Percentiles rank a stretch among this genome's conserved stretches.
These are phyloP conservation scores for Cryptocheilus praepositus DNA, from an alignment of 2,888 invertebrate species.

Conservation along the genomic window DNA sequence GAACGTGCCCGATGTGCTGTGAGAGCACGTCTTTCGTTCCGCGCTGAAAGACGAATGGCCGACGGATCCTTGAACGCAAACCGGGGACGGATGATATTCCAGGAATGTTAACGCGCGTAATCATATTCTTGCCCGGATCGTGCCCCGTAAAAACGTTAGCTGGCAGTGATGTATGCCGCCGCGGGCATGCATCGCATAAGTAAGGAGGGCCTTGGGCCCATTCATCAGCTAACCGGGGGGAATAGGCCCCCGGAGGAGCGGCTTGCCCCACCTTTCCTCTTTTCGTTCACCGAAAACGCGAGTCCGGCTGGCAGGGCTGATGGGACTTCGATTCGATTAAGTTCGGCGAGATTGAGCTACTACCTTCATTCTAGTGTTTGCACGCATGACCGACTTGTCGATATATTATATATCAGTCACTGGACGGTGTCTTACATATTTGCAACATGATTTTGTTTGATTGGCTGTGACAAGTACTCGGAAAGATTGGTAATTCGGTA, in stretches of 20 bases:
- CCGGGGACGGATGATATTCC: conserved; percentile 59
- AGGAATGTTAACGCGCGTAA: conserved; percentile 69
- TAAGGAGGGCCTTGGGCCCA: conserved; percentile 68
- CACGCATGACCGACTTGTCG: too few relatives aligned
- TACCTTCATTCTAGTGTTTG: too few relatives aligned
- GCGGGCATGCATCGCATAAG: conserved; percentile 68
- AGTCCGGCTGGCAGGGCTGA: neutral
- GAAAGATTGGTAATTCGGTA: too few relatives aligned
- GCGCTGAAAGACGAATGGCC: conserved; percentile 51
- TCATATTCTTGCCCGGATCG: conserved; percentile 68
- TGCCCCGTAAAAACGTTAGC: conserved; percentile 65
- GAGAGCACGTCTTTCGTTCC: conserved; percentile 22
- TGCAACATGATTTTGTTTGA: too few relatives aligned
- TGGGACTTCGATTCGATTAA: neutral
- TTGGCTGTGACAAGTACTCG: too few relatives aligned
- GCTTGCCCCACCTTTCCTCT: neutral
- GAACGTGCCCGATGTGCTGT: conserved; percentile 12
- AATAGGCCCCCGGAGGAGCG: conserved; percentile 39
- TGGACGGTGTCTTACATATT: too few relatives aligned
- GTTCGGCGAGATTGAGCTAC: too few relatives aligned
- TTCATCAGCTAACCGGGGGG: conserved; percentile 62
- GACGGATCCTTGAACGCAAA: conserved; percentile 45
- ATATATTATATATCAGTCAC: too few relatives aligned
- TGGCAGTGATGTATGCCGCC: conserved; percentile 71
- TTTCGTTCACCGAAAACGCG: conserved; percentile 2